These are phyloP conservation scores for Cephus runcator DNA, from an alignment of 2,888 invertebrate species.

Conservation along the genomic window DNA sequence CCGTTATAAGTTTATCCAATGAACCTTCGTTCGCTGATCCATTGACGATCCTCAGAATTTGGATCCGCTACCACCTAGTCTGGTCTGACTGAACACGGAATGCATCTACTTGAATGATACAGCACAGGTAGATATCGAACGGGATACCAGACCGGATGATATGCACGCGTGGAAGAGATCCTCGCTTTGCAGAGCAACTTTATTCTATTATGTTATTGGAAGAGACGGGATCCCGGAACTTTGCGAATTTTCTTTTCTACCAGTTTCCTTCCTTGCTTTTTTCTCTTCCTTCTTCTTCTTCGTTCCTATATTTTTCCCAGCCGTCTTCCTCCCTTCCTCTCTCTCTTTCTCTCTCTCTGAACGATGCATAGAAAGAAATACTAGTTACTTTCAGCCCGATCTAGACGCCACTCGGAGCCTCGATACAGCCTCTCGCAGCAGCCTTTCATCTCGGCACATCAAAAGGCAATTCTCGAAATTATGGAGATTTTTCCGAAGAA, in stretches of 20 bases:
- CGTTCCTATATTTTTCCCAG: not conserved
- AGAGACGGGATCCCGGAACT: not conserved
- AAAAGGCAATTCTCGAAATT: slow-evolving; percentile 63
- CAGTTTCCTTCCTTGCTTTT: not conserved
- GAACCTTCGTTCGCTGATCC: not conserved
- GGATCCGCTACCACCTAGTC: not conserved
- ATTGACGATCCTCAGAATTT: not conserved
- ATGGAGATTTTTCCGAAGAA: slow-evolving; percentile 60
- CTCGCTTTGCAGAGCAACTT: slow-evolving; percentile 17
- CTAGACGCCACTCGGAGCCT: not conserved
- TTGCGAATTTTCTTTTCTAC: not conserved
- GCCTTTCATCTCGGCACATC: slow-evolving; percentile 61
- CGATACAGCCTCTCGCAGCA: slow-evolving; percentile 17
- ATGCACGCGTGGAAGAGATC: not conserved
- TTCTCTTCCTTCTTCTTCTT: not conserved
- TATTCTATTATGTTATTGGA: slow-evolving; percentile 26
- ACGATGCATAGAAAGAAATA: not conserved
- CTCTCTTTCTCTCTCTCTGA: not conserved
- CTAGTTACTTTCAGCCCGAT: not conserved
- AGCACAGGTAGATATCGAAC: not conserved
- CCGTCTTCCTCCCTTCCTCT: not conserved
- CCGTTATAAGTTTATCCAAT: no score
- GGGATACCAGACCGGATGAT: not conserved
- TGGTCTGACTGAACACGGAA: not conserved
- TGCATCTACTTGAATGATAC: not conserved